A percentile compares a stretch with the other conserved stretches of the same genome.
These are phyloP conservation scores for Caenorhabditis angaria DNA, from an alignment of 2,888 invertebrate genomes.

Conservation along the genomic window DNA sequence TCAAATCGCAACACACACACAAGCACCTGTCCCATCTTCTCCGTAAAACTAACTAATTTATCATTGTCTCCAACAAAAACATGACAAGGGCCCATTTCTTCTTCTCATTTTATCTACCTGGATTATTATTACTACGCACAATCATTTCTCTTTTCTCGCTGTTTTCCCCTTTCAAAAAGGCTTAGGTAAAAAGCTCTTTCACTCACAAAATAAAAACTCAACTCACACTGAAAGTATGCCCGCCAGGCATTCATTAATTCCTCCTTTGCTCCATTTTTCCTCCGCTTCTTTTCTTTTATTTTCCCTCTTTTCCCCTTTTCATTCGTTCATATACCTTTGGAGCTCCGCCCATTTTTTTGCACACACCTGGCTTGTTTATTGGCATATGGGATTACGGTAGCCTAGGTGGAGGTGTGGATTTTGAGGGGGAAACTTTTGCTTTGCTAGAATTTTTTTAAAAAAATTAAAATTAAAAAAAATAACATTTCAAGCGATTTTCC, in stretches of 20 bases:
- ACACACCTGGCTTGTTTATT: slow-evolving; percentile 11
- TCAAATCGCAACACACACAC: no score
- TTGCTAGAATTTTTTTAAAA: slow-evolving; percentile 19
- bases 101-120: not conserved
- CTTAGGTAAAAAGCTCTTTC: slow-evolving; percentile 6
- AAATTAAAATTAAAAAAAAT: no score
- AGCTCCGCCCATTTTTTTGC: slow-evolving; percentile 3
- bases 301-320: slow-evolving; percentile 1
- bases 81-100: not conserved
- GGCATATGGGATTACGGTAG: slow-evolving; percentile 2
- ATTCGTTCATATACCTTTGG: slow-evolving; percentile 4
- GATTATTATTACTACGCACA: not conserved
- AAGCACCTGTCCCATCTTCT: not conserved
- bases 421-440: slow-evolving; percentile 23
- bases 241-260: slow-evolving; percentile 49
- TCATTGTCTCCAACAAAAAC: not conserved
- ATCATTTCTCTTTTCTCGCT: slow-evolving; percentile 5
- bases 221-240: slow-evolving; percentile 21
- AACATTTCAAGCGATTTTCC: no score
- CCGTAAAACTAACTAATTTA: slow-evolving; percentile 6
- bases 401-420: not conserved
- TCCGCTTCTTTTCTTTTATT: slow-evolving; percentile 6
- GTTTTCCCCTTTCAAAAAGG: not conserved
- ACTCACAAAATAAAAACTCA: not conserved
- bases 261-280: slow-evolving; percentile 10